Evolutionary conservation across 2,113 vertebrate genomes (phyloP).

Genomic region (Nerophis lumbriciformis): DNA sequence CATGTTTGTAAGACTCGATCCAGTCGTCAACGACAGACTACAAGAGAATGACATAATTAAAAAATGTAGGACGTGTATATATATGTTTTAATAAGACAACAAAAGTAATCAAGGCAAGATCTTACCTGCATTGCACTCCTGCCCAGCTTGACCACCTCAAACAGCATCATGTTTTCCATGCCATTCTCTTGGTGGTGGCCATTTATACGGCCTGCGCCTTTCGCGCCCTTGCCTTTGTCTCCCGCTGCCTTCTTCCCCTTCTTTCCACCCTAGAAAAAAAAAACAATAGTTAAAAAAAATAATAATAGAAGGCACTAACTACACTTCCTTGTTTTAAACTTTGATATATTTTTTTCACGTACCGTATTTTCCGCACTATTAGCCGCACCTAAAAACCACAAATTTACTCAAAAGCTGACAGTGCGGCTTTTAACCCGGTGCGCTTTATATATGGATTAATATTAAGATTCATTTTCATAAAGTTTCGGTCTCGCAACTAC

Average conservation of each 20-base stretch:
- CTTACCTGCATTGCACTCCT: conserved; percentile 98
- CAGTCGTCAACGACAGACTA: conserved; percentile 99
- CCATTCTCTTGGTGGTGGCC: conserved; percentile 99
- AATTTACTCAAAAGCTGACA: no score
- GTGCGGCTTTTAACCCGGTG: no score
- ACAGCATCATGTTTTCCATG: conserved; percentile 98
- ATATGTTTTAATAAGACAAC: no score
- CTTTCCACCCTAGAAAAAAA: conserved; percentile 78
- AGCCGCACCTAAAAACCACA: no score
- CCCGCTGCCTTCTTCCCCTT: conserved; percentile 88
- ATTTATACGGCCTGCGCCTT: conserved; percentile 89
- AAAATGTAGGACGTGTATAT: neutral
- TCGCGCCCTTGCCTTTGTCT: conserved; percentile 89
- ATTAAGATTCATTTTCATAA: no score
- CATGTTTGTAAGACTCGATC: conserved; percentile 98
- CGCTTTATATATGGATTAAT: no score
- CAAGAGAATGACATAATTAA: conserved; percentile 24
- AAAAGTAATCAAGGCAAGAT: neutral
- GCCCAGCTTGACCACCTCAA: conserved; percentile 96
- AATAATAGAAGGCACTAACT: neutral
- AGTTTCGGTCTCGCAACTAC: no score
- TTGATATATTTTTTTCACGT: neutral
- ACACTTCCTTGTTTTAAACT: no score
- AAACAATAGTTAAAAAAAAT: conserved; percentile 16
- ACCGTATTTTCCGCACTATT: no score